Base-by-base conservation (phyloP, 2,113 vertebrate genomes). In the Leucoraja erinaceus region DNA sequence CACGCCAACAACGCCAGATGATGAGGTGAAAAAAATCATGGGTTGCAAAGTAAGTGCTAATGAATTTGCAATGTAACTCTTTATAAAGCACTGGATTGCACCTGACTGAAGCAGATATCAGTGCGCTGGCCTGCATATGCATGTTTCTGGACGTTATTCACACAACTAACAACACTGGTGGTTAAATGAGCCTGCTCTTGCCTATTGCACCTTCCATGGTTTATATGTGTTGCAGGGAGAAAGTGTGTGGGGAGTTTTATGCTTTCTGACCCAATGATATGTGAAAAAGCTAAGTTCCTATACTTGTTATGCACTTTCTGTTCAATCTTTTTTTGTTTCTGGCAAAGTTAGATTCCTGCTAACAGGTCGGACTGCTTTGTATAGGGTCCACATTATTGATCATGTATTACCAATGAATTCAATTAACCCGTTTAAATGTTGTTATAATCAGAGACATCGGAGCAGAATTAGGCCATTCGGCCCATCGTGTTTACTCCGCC, bases 21-120 rank as follows among this genome's bases (percentile, higher is more conserved):
- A 98, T 0, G 98, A 98, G 94, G 98, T 98, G 79, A 97, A 97
- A 94, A 96, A 97, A 77, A 98, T 98, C 94, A 97, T 98, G 68
- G 96, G 96, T 93, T 97, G 94, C 96, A 98, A 98, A 97, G 97
- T 98, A 94, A 94, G 93, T 59, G 63, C 33, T 22, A 54, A 81
- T 75, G 38, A 25, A 25, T 68, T 68, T 70, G 86, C 5, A 66
- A 33, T 72, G 59, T 5, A 63, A 86, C 25, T 31, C 83, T 61
- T 31, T 68, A 33, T 47, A 91, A 90, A 10, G 25, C 25, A n/a
- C 22, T 70, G 68, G 12, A 22, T 14, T 28, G 33, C 8, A 91
- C 7, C 22, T 22, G 70, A 47, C 68, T 72, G 33, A 54, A 28
- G 3, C 68, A 72, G 4, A 25, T 25, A 54, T 54, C 22, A 72